phyloP scores from a whole-genome alignment of 2,113 vertebrate species.

The Gopherus flavomarginatus region DNA sequence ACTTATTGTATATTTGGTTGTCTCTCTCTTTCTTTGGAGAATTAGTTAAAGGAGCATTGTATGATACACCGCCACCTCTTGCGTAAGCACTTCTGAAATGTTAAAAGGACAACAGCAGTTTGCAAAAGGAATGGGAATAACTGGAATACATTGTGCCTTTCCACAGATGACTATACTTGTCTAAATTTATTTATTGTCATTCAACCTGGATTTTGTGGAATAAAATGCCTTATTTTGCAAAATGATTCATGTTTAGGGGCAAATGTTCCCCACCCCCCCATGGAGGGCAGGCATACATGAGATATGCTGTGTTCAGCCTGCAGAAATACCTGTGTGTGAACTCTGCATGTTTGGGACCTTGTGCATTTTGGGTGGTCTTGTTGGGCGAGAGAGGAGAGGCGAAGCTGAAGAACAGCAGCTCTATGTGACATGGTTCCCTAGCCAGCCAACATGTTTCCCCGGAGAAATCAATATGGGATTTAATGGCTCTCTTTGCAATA shows the following conservation, averaged over 20 bases:
- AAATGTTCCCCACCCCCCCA: not conserved
- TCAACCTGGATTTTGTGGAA: not conserved
- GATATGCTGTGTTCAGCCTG: not conserved
- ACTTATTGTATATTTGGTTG: constrained; percentile 56
- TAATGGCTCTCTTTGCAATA: not conserved
- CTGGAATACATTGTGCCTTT: not conserved
- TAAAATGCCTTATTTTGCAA: not conserved
- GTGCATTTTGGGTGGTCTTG: not conserved
- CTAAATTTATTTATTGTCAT: not conserved
- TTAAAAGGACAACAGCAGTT: constrained; percentile 33
- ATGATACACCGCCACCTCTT: constrained; percentile 18
- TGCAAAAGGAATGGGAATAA: constrained; percentile 9
- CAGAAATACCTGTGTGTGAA: not conserved
- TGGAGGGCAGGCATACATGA: not conserved
- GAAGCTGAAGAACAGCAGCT: not conserved
- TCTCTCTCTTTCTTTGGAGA: constrained; percentile 33
- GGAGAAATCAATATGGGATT: not conserved
- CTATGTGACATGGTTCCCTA: not conserved
- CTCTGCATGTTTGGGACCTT: not conserved
- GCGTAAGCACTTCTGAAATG: constrained; percentile 24
- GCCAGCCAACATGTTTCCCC: not conserved
- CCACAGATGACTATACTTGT: not conserved
- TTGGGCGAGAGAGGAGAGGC: not conserved
- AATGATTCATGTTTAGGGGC: not conserved
- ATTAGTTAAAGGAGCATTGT: constrained; percentile 45